Percentiles rank a stretch among this genome's conserved stretches.
phyloP scores from a whole-genome alignment of 2,888 invertebrate species.

The Eristalis intricaria region DNA sequence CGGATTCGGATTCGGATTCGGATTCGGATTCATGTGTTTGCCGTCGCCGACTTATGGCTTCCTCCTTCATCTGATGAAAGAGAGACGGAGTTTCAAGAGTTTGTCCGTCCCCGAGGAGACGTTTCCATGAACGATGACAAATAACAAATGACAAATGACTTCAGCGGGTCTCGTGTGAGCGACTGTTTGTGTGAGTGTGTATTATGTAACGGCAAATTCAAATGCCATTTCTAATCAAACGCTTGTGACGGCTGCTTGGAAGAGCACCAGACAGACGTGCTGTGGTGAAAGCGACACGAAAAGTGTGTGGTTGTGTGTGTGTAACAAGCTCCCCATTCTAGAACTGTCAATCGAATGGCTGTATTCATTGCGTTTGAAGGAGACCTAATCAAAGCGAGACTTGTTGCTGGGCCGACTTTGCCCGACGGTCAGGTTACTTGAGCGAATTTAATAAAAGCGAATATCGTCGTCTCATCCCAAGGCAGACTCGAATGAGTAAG shows the following conservation, averaged over 20 bases:
- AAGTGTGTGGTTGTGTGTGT: neutral
- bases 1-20: neutral
- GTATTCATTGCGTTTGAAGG: neutral
- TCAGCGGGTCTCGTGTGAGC: neutral
- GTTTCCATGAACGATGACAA: conserved; percentile 22
- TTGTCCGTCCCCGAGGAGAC: conserved; percentile 12
- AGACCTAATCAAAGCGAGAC: neutral
- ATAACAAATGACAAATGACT: conserved; percentile 9
- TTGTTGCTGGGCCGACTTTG: neutral
- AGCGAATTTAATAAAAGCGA: neutral
- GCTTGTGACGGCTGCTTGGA: neutral
- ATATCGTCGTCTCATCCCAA: neutral
- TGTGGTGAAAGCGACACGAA: neutral
- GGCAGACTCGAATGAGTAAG: neutral
- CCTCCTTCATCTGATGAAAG: neutral
- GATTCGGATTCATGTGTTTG: neutral
- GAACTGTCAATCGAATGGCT: neutral
- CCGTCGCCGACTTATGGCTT: conserved; percentile 1
- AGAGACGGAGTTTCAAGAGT: neutral
- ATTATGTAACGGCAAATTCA: conserved; percentile 21
- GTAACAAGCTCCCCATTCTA: neutral
- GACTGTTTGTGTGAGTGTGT: neutral
- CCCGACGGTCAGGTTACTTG: neutral
- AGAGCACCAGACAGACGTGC: neutral
- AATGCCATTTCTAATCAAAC: conserved; percentile 19